Percentiles rank a stretch among this genome's conserved stretches.
Evolutionary conservation across 1,140 invertebrate genomes (phyloP).

Genomic region (Cryptotermes secundus): DNA sequence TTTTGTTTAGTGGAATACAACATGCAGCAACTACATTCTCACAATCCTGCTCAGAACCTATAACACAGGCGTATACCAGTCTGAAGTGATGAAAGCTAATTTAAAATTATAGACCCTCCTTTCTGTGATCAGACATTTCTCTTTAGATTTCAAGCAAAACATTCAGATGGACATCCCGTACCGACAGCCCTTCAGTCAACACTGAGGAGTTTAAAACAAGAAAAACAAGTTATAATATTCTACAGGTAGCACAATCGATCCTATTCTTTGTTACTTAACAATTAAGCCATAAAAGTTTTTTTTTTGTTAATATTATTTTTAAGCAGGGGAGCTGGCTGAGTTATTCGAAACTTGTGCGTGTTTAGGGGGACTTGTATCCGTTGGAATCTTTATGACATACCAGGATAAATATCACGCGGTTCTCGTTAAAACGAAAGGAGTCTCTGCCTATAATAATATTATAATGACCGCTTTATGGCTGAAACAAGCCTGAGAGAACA

Average conservation of each 20-base stretch:
- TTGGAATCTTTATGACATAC: slow-evolving; percentile 1
- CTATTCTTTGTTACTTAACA: not conserved
- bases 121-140: not conserved
- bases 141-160: not conserved
- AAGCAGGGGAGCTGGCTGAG: not conserved
- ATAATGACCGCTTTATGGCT: not conserved
- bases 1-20: not conserved
- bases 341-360: not conserved
- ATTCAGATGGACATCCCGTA: not conserved
- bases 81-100: not conserved
- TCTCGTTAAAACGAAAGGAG: not conserved
- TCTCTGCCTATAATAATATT: not conserved
- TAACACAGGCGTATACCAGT: not conserved
- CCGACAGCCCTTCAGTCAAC: not conserved
- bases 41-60: not conserved
- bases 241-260: no score
- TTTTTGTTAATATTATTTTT: not conserved
- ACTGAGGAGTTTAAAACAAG: not conserved
- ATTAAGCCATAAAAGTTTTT: not conserved
- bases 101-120: not conserved
- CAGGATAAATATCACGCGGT: not conserved
- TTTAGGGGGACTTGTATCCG: not conserved
- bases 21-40: not conserved
- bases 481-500: not conserved
- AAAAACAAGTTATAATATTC: not conserved